Base-by-base conservation (phyloP, 2,113 vertebrate genomes). In the Rhineura floridana region DNA sequence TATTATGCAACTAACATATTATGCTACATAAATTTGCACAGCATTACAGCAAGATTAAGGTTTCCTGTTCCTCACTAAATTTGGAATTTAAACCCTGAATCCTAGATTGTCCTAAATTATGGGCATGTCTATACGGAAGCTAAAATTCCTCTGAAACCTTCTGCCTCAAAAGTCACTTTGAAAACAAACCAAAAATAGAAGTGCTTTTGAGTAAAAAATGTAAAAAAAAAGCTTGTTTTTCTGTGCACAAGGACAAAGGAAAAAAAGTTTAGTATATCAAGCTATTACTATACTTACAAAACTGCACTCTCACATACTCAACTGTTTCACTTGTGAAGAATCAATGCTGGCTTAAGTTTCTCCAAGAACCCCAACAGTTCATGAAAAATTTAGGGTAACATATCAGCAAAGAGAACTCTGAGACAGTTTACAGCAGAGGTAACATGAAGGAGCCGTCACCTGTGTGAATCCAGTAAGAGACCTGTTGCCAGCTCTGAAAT, bases 401-500 rank as follows among this genome's bases (percentile, higher is more conserved):
- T 33, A 25, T 30, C 13, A 21, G n/a, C 4, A 65, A 6, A 30
- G 48, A 36, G 46, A 52, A 33, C n/a, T 48, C 21, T 52, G 55
- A 63, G 15, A 33, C 11, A 83, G 55, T 72, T 73, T 30, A 63
- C 50, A 36, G 30, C 12, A 81, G 65, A 59, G 15, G 5, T 23
- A 70, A 33, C 55, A 19, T 8, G 62, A 90, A 80, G 52, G 13
- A 70, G 6, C 5, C 36, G 67, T 28, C 50, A 21, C 10, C 4
- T 69, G 17, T 13, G 2, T 44, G 30, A 33, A 48, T 48, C 33
- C 6, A 62, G 17, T 8, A 25, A 75, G 42, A 67, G 42, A 25
- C 13, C 28, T 9, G 17, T 2, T 46, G 1, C n/a, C 3, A 2
- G 1, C 2, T 82, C 0, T 10, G 13, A 23, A 62, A 25, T 1